Evolutionary conservation across 92 coral and sea anemone species (phyloP), one percentile per base, ranked within the genome.

Genomic region (Plumapathes pennacea): DNA sequence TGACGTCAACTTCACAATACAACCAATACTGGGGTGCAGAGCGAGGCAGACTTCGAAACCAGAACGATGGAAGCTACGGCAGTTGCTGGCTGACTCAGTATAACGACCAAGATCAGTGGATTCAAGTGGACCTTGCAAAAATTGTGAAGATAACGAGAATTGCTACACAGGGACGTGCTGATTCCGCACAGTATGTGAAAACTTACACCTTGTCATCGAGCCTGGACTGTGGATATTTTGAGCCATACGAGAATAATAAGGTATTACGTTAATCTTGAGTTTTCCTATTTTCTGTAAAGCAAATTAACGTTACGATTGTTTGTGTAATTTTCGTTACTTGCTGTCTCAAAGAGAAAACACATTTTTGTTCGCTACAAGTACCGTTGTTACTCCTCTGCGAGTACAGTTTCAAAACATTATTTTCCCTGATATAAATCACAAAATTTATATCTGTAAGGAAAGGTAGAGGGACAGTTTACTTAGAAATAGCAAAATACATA

Each of bases 241-340:
- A 15, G 2, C 69, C 52, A 10, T n/a, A n/a, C n/a, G n/a, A n/a
- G n/a, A n/a, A n/a, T n/a, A n/a, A n/a, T n/a, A n/a, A n/a, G n/a
- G n/a, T n/a, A n/a, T n/a, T n/a, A n/a, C n/a, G n/a, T n/a, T n/a
- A n/a, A n/a, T n/a, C n/a, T n/a, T n/a, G n/a, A n/a, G n/a, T n/a
- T n/a, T n/a, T n/a, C n/a, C n/a, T n/a, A n/a, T n/a, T n/a, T n/a
- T n/a, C n/a, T n/a, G n/a, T n/a, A n/a, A n/a, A n/a, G n/a, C n/a
- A n/a, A n/a, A n/a, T n/a, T 76, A 76, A 10, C 71, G 58, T 32
- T 62, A 51, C 8, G 24, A 29, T 0, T 69, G 83, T 28, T 19
- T 38, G 19, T 38, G 57, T 30, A 76, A 66, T 74, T 74, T 76
- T n/a, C n/a, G n/a, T n/a, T n/a, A n/a, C n/a, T n/a, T n/a, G n/a